Conservation (phyloP, 1,140 invertebrate species). For the Antheraea pernyi region DNA sequence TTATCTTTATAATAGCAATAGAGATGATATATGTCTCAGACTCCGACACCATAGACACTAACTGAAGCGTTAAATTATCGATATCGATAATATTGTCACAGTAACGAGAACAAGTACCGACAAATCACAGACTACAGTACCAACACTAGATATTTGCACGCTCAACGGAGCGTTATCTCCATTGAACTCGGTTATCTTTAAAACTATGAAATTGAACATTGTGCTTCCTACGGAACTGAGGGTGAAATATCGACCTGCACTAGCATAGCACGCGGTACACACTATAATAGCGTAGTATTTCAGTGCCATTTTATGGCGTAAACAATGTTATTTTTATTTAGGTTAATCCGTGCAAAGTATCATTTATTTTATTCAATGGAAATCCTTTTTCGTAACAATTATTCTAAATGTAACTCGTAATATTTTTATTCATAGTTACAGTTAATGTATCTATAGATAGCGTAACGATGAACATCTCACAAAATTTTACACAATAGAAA, state of each 20-base stretch:
- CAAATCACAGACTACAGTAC: not conserved
- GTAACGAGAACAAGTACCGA: not conserved
- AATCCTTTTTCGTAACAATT: too few relatives aligned
- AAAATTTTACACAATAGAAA: too few relatives aligned
- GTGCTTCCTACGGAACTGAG: constrained; percentile 2
- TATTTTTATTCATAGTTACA: too few relatives aligned
- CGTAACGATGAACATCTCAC: too few relatives aligned
- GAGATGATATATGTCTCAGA: too few relatives aligned
- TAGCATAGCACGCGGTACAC: not conserved
- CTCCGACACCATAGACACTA: too few relatives aligned
- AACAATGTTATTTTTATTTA: too few relatives aligned
- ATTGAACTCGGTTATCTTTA: constrained; percentile 13
- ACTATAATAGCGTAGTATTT: not conserved
- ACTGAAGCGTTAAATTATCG: not conserved
- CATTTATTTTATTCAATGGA: too few relatives aligned
- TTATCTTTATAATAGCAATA: too few relatives aligned
- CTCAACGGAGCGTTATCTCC: constrained; percentile 11
- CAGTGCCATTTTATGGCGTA: not conserved
- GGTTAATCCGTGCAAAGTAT: too few relatives aligned
- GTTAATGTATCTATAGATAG: too few relatives aligned
- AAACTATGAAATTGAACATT: constrained; percentile 14
- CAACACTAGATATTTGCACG: constrained; percentile 11
- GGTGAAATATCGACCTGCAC: not conserved
- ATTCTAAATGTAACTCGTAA: too few relatives aligned
- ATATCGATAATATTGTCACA: constrained; percentile 3